Conservation (phyloP, 2,888 invertebrate species). For the Drosophila cognata region DNA sequence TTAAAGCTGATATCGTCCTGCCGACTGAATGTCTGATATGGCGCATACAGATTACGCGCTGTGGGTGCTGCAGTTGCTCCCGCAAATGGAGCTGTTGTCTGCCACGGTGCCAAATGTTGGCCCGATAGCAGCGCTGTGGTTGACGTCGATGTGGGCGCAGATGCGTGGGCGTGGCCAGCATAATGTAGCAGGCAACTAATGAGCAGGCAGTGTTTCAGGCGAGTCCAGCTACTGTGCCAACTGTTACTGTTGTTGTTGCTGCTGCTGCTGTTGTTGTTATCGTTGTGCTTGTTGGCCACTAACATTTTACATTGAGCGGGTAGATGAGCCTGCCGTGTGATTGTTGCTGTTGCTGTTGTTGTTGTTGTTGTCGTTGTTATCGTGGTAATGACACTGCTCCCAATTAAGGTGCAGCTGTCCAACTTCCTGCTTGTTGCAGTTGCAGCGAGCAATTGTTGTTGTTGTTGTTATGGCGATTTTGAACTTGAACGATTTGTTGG, state of each 20-base stretch:
- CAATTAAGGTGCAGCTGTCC: constrained; percentile 75
- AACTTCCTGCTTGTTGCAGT: constrained; percentile 71
- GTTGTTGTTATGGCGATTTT: constrained; percentile 62
- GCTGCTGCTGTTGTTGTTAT: constrained; percentile 54
- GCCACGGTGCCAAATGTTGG: constrained; percentile 75
- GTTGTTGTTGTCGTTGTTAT: constrained; percentile 43
- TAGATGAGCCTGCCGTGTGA: constrained; percentile 35
- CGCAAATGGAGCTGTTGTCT: constrained; percentile 48
- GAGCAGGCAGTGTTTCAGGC: constrained; percentile 44
- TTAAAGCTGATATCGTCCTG: constrained; percentile 82
- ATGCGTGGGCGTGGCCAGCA: constrained; percentile 29
- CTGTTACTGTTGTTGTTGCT: constrained; percentile 23
- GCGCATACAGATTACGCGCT: constrained; percentile 84
- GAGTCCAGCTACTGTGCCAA: constrained; percentile 33
- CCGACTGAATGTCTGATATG: constrained; percentile 83
- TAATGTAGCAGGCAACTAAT: constrained; percentile 45
- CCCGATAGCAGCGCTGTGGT: constrained; percentile 60
- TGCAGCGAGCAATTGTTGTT: constrained; percentile 20
- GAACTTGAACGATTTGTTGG: constrained; percentile 63
- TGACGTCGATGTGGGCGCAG: constrained; percentile 52
- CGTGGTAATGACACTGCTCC: constrained; percentile 75
- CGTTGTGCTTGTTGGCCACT: constrained; percentile 82
- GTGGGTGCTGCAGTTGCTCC: constrained; percentile 58
- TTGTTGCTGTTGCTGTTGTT: constrained; percentile 29
- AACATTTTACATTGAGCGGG: constrained; percentile 85